These are phyloP conservation scores for Drosophila subpulchrella DNA, from an alignment of 1,140 invertebrate genomes.

Conservation along the genomic window DNA sequence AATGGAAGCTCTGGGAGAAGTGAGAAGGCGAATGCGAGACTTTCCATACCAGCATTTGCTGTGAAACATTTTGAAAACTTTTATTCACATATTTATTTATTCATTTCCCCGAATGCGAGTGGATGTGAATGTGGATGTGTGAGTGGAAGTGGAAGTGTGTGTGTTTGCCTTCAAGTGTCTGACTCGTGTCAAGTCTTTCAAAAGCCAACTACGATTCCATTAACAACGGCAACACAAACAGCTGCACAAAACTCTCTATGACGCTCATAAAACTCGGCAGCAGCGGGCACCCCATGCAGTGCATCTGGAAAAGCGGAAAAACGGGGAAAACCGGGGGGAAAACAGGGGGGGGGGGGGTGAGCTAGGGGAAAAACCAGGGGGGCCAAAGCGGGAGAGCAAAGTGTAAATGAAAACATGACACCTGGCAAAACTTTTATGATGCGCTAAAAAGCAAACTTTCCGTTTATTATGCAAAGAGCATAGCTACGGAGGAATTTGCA, in stretches of 20 bases:
- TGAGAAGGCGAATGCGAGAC: background rate
- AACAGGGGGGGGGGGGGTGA: background rate
- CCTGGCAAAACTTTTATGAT: conserved; percentile 74
- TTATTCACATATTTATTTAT: conserved; percentile 58
- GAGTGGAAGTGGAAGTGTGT: background rate
- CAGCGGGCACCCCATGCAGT: conserved; percentile 34
- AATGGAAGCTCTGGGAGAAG: conserved; percentile 2
- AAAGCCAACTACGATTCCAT: conserved; percentile 40
- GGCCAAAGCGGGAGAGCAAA: conserved; percentile 41
- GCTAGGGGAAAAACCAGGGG: background rate
- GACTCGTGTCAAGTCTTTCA: conserved; percentile 48
- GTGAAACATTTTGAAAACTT: conserved; percentile 44
- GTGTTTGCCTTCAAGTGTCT: conserved; percentile 49
- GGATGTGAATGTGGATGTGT: background rate
- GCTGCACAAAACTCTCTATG: conserved; percentile 29
- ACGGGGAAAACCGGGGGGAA: conserved; percentile 7
- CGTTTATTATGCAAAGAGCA: conserved; percentile 64
- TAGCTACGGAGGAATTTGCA: conserved; percentile 22
- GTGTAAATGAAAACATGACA: conserved; percentile 83
- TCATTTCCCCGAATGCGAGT: conserved; percentile 7
- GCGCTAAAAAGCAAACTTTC: conserved; percentile 70
- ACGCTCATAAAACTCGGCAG: conserved; percentile 46
- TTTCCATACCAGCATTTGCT: conserved; percentile 7
- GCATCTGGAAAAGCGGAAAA: conserved; percentile 21
- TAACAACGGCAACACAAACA: conserved; percentile 26